Conservation (phyloP, 2,113 vertebrate genomes). For the Dipodomys spectabilis region DNA sequence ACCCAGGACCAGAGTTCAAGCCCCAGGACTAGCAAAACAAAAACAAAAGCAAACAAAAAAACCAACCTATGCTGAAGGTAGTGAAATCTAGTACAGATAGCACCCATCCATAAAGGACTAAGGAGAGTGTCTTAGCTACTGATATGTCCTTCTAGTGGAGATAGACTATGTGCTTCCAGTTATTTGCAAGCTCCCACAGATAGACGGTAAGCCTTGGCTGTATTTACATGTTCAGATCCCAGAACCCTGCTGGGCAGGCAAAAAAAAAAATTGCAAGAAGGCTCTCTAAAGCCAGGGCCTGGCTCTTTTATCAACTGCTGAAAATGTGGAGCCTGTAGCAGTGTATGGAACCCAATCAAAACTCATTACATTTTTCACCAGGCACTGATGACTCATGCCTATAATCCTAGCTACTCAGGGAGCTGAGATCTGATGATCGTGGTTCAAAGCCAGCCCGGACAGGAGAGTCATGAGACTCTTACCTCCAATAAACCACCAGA, state of each 20-base stretch:
- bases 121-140: background rate
- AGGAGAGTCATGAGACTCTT: no score
- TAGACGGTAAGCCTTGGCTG: background rate
- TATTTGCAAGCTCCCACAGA: background rate
- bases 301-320: background rate
- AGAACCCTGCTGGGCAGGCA: background rate
- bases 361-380: background rate
- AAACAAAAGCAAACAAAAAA: no score
- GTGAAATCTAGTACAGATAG: background rate
- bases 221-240: background rate
- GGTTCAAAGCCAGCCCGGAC: no score
- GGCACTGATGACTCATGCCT: no score
- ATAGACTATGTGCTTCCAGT: background rate
- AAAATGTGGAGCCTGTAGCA: background rate
- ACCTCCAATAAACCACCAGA: no score
- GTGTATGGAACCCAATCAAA: background rate
- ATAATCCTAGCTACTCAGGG: no score
- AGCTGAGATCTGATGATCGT: no score
- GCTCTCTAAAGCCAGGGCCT: background rate
- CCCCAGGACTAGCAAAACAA: no score
- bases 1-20: no score
- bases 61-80: background rate
- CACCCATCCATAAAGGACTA: background rate
- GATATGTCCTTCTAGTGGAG: background rate
- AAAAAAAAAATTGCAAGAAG: rapidly evolving